phyloP scores from a whole-genome alignment of 2,113 vertebrate species.

The Vimba vimba region DNA sequence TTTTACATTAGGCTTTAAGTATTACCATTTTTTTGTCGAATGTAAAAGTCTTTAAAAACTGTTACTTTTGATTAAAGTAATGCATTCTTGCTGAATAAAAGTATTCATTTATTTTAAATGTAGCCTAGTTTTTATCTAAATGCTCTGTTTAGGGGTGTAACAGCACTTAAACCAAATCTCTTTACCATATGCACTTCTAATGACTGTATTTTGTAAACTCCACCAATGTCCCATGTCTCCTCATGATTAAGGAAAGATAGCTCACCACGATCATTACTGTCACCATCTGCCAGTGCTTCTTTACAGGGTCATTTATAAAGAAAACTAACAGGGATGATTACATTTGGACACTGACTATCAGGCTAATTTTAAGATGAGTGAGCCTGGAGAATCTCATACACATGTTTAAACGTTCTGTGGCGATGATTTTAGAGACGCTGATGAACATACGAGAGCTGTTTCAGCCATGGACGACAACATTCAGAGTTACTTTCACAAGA shows the following conservation, averaged over 20 bases:
- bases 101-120: background rate
- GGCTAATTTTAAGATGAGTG: conserved; percentile 14
- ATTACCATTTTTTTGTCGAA: no score
- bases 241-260: conserved; percentile 42
- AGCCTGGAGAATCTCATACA: background rate
- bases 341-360: background rate
- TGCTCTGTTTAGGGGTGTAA: conserved; percentile 47
- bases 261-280: conserved; percentile 39
- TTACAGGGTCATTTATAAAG: conserved; percentile 44
- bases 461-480: background rate
- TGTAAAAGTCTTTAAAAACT: no score
- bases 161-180: conserved; percentile 49
- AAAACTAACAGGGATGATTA: conserved; percentile 53
- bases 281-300: background rate
- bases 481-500: background rate
- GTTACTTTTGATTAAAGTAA: background rate
- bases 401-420: conserved; percentile 28
- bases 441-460: conserved; percentile 38
- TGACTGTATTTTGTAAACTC: conserved; percentile 63
- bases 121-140: conserved; percentile 20
- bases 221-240: conserved; percentile 45
- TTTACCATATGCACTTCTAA: conserved; percentile 53
- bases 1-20: no score
- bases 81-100: background rate
- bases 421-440: conserved; percentile 8